These are phyloP conservation scores for Drosophila mauritiana DNA, from an alignment of 1,140 invertebrate species.

Conservation along the genomic window DNA sequence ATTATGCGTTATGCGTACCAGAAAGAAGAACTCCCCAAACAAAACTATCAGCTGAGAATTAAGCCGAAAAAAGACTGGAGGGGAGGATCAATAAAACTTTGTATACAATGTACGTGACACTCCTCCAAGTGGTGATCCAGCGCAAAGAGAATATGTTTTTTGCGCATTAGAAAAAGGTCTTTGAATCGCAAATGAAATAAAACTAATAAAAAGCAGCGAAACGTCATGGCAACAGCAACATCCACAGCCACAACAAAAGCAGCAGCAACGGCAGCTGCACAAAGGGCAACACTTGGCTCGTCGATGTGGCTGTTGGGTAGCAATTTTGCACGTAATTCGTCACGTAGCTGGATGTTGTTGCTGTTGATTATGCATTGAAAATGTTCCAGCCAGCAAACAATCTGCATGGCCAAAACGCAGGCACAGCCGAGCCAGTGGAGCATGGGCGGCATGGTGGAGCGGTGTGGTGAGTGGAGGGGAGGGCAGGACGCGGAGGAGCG, in stretches of 20 bases:
- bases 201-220: conserved; percentile 10
- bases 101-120: conserved; percentile 42
- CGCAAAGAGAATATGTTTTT: conserved; percentile 45
- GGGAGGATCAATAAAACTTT: conserved; percentile 26
- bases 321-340: conserved; percentile 81
- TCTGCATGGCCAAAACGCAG: conserved; percentile 65
- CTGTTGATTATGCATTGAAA: conserved; percentile 80
- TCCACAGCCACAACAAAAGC: too few relatives aligned
- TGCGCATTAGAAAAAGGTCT: conserved; percentile 55
- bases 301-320: conserved; percentile 31
- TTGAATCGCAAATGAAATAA: conserved; percentile 23
- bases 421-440: conserved; percentile 21
- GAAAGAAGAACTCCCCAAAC: conserved; percentile 3
- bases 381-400: conserved; percentile 62
- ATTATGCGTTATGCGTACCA: conserved; percentile 47
- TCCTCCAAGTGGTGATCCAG: conserved; percentile 18
- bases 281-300: conserved; percentile 26
- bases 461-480: background rate
- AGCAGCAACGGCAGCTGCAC: conserved; percentile 27
- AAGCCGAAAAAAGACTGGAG: conserved; percentile 1
- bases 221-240: conserved; percentile 20
- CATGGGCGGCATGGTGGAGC: conserved; percentile 11
- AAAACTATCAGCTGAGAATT: background rate
- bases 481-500: conserved; percentile 3
- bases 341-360: conserved; percentile 63